Evolutionary conservation across 2,113 vertebrate genomes (phyloP).

Genomic region (Callopanchax toddi): DNA sequence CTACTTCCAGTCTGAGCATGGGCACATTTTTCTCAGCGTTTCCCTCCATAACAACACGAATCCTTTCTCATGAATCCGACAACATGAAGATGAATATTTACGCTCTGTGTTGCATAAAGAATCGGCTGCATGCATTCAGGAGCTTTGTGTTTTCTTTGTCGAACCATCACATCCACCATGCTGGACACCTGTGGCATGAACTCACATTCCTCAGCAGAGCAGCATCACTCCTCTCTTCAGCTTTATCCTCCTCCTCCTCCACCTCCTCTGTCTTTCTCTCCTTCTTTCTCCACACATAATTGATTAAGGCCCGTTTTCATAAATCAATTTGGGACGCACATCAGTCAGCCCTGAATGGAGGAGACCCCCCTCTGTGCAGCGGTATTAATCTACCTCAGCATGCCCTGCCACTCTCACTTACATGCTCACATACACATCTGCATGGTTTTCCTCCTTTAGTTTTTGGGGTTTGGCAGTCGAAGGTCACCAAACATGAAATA

Average conservation of each 20-base stretch:
- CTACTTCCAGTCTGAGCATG: slow-evolving; percentile 4
- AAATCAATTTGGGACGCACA: slow-evolving; percentile 99
- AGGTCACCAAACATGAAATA: slow-evolving; percentile 60
- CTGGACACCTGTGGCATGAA: slow-evolving; percentile 65
- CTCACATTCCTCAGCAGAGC: slow-evolving; percentile 62
- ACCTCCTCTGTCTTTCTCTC: slow-evolving; percentile 52
- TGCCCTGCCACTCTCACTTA: slow-evolving; percentile 75
- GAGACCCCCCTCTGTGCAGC: slow-evolving; percentile 82
- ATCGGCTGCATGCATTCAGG: slow-evolving; percentile 43
- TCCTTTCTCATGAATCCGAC: slow-evolving; percentile 18
- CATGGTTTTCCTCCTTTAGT: slow-evolving; percentile 57
- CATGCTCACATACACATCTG: slow-evolving; percentile 51
- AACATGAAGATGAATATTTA: slow-evolving; percentile 27
- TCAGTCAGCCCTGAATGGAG: slow-evolving; percentile 98
- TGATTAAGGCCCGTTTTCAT: slow-evolving; percentile 98
- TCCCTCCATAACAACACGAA: background rate
- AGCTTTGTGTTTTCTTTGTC: slow-evolving; percentile 38
- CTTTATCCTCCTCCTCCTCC: slow-evolving; percentile 51
- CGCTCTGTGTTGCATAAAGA: slow-evolving; percentile 36
- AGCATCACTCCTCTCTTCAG: slow-evolving; percentile 55
- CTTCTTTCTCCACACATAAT: slow-evolving; percentile 91
- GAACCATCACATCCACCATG: slow-evolving; percentile 45
- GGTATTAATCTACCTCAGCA: slow-evolving; percentile 82
- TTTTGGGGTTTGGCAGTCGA: slow-evolving; percentile 39
- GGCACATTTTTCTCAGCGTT: slow-evolving; percentile 3